Percentiles rank a stretch among this genome's conserved stretches.
Conservation (phyloP, 2,113 vertebrate species). For the Aldabrachelys gigantea region DNA sequence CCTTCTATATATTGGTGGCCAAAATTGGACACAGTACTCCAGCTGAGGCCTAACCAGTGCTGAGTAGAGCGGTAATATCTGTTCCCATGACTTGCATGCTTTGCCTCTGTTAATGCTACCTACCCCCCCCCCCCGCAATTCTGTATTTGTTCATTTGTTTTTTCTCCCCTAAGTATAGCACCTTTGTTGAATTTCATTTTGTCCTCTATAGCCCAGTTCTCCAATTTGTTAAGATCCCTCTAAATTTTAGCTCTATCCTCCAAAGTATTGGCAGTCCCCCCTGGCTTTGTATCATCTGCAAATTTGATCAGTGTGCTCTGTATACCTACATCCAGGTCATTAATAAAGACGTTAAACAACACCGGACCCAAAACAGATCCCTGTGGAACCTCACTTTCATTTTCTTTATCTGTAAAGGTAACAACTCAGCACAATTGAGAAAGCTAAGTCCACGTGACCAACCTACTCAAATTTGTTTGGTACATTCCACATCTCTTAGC, state of each 20-base stretch:
- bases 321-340: background rate
- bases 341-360: background rate
- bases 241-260: background rate
- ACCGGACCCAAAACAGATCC: background rate
- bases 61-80: background rate
- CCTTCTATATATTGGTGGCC: background rate
- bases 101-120: background rate
- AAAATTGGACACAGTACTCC: background rate
- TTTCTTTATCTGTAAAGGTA: background rate
- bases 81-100: background rate
- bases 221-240: background rate
- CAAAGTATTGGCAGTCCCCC: background rate
- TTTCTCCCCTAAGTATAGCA: background rate
- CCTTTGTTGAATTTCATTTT: background rate
- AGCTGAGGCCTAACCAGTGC: background rate
- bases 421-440: background rate
- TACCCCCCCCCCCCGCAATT: background rate
- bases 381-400: background rate
- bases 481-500: background rate
- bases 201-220: background rate
- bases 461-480: background rate
- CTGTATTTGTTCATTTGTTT: background rate
- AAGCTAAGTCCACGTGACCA: background rate
- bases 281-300: background rate
- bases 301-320: background rate